Percentiles rank a stretch among this genome's conserved stretches.
Evolutionary conservation across 2,797 vertebrate genomes (phyloP).

Genomic region (Coregonus suidteri): DNA sequence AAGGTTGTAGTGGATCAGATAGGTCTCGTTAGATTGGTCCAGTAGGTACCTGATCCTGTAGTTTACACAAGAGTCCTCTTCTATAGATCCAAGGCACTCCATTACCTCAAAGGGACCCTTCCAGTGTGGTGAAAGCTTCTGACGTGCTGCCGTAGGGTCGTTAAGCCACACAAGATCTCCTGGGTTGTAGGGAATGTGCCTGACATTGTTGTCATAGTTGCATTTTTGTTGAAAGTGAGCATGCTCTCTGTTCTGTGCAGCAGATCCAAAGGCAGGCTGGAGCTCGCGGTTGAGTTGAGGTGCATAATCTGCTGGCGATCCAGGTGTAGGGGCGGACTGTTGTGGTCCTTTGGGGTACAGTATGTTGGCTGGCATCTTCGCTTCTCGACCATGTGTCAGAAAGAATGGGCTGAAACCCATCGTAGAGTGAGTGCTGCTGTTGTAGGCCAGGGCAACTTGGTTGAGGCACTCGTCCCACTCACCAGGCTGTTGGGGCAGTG

Average conservation of each 20-base stretch:
- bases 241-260: conserved; percentile 22
- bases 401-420: conserved; percentile 34
- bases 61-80: conserved; percentile 23
- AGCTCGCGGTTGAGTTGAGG: conserved; percentile 22
- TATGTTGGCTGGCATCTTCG: conserved; percentile 17
- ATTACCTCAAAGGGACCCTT: conserved; percentile 37
- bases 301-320: conserved; percentile 23
- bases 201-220: conserved; percentile 22
- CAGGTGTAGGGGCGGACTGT: conserved; percentile 11
- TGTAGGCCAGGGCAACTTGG: conserved; percentile 33
- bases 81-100: conserved; percentile 31
- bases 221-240: conserved; percentile 23
- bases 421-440: conserved; percentile 21
- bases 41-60: conserved; percentile 30
- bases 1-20: conserved; percentile 30
- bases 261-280: conserved; percentile 17
- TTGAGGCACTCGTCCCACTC: conserved; percentile 37
- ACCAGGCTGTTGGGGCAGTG: conserved; percentile 22
- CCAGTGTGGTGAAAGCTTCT: conserved; percentile 38
- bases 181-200: conserved; percentile 16
- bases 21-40: conserved; percentile 16
- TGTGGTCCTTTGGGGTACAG: conserved; percentile 9
- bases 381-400: conserved; percentile 21
- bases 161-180: conserved; percentile 39
- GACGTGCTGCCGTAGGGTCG: conserved; percentile 28